A percentile compares a stretch with the other conserved stretches of the same genome.
phyloP scores from a whole-genome alignment of 2,113 vertebrate species.

The Phalacrocorax carbo region DNA sequence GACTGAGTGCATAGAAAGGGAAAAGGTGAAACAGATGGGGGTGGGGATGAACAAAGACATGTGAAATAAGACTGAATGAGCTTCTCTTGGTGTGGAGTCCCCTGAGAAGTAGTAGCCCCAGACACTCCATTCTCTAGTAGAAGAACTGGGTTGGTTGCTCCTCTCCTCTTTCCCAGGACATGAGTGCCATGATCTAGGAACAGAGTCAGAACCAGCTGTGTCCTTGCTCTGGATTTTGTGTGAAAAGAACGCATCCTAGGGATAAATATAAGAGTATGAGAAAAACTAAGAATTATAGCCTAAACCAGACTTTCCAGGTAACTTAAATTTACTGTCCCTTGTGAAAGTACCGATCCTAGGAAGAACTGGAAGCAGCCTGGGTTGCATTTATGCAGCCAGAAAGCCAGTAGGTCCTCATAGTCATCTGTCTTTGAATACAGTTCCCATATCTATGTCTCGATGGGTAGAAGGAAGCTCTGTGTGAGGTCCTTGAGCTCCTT shows the following conservation, averaged over 20 bases:
- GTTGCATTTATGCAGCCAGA: not conserved
- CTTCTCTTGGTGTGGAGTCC: not conserved
- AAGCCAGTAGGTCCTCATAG: not conserved
- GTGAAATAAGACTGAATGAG: not conserved
- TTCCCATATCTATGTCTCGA: not conserved
- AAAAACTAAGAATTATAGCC: not conserved
- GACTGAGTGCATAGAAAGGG: not conserved
- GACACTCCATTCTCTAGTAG: not conserved
- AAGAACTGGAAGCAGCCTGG: not conserved
- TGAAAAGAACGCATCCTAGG: not conserved
- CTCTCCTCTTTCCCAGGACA: not conserved
- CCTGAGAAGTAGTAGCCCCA: not conserved
- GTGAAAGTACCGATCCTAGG: not conserved
- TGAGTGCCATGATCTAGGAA: not conserved
- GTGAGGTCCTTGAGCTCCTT: not conserved
- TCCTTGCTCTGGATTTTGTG: not conserved
- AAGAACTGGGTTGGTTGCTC: not conserved
- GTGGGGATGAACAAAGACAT: not conserved
- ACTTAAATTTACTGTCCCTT: not conserved
- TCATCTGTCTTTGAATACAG: not conserved
- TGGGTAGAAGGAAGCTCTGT: not conserved
- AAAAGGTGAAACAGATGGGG: not conserved
- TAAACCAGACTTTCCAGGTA: not conserved
- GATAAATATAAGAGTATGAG: not conserved
- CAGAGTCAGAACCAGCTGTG: not conserved